Base-by-base conservation (phyloP, 2,113 vertebrate species). In the Crotalus horridus region DNA sequence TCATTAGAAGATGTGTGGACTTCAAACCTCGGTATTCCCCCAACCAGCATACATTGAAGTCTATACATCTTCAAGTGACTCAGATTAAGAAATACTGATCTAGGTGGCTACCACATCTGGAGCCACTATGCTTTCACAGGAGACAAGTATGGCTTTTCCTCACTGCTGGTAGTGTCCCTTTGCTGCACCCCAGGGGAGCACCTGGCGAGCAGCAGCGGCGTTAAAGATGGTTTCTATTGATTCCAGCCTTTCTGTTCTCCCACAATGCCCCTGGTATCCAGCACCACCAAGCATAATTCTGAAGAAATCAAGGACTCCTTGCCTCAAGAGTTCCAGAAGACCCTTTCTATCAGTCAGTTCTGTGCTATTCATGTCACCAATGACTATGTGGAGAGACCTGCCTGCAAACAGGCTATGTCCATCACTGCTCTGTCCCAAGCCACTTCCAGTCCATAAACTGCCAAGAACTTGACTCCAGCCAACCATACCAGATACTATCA, bases 271-370 rank as follows among this genome's bases (percentile, higher is more conserved):
- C 95, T 96, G 91, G 96, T 96, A 88, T 95, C 94, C 94, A 91
- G 95, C 29, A 95, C 94, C 93, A 95, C 96, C 94, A 96, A 97
- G n/a, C 94, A 96, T 95, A 94, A 96, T 86, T 96, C 95, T 85
- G 97, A 97, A 94, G 95, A 97, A 95, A 98, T 96, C 95, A 98
- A 98, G 98, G 99, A 99, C 95, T 96, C 97, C 21, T 93, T 97
- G 13, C 96, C 96, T 2, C 97, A 98, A 96, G 99, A 99, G 95
- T 97, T 98, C 91, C 98, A 98, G 96, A 98, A 98, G 96, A 98
- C 99, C 90, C 98, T 99, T 94, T 99, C 99, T 92, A 98, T 99
- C 4, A 98, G 99, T 93, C 99, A 99, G 96, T 99, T 99, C 96
- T 98, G 98, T 86, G 97, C 98, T 96, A 99, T 99, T 97, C 98